Base-by-base conservation (phyloP, 2,888 invertebrate species). In the Anorthoa munda region DNA sequence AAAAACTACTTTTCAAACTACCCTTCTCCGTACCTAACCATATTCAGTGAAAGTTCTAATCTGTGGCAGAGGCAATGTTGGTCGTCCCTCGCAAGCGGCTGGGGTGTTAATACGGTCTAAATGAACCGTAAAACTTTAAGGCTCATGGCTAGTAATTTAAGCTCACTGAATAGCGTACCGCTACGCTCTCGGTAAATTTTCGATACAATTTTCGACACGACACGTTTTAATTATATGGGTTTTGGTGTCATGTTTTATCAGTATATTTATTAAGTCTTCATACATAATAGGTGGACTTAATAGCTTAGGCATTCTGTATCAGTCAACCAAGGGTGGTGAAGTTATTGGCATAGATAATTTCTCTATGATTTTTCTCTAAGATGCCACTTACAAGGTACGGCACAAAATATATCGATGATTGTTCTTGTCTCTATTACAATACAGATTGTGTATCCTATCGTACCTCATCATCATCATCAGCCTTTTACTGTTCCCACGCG, bases 111-210 rank as follows among this genome's bases (percentile, higher is more conserved):
- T 85, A 85, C 81, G 69, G 77, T 69, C 48, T 79, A 77, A 82
- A 85, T 84, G 85, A 85, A 80, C 85, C 81, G 66, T 81, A 81
- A 81, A 75, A 79, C 84, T 79, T 83, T 83, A 79, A 80, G 80
- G 84, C 80, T 83, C 58, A 46, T 53, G 80, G 66, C 53, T 72
- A 59, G 84, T 79, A 72, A 79, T 83, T 83, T 66, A 79, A 79
- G 66, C 84, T 79, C 55, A 51, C 74, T 59, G 23, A 66, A 59
- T 71, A 63, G 26, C 69, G 69, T 60, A 77, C 48, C 26, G 51
- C 61, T 21, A n/a, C 13, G 51, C 64, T 69, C 23, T 31, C 61
- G 53, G 53, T 63, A 58, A 79, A 83, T 64, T 72, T 83, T 79
- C 66, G 63, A 72, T 66, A 72, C 31, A 72, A 66, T 63, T 64